Evolutionary conservation across 2,888 invertebrate species (phyloP).

Genomic region (Petrophora chlorosata): DNA sequence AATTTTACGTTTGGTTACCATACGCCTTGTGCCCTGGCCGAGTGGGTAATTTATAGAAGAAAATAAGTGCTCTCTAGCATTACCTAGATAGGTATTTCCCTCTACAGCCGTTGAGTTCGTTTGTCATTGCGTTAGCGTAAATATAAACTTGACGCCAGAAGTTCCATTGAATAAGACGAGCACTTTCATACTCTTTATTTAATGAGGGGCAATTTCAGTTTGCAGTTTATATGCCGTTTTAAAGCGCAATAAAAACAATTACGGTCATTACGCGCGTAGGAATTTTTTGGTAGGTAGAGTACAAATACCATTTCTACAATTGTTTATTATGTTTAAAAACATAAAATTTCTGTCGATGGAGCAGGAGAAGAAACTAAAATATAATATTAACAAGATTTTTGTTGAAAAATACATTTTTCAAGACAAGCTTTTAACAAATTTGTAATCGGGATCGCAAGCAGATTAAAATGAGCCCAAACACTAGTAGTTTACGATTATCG

Average conservation of each 20-base stretch:
- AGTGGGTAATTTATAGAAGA: constrained; percentile 49
- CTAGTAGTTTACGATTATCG: no score
- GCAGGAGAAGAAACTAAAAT: no score
- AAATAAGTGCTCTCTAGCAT: constrained; percentile 28
- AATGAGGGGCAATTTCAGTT: constrained; percentile 33
- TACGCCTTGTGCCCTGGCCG: constrained; percentile 56
- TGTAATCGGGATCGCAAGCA: no score
- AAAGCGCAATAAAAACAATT: constrained; percentile 13
- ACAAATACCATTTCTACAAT: background rate
- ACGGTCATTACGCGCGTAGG: background rate
- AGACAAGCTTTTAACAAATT: no score
- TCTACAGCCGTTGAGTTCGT: constrained; percentile 15
- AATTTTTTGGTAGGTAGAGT: background rate
- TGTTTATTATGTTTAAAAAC: no score
- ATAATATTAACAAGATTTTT: no score
- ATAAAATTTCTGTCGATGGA: no score
- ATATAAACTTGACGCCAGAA: constrained; percentile 24
- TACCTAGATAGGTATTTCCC: background rate
- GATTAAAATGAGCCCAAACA: no score
- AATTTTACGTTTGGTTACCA: constrained; percentile 78
- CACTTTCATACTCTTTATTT: constrained; percentile 21
- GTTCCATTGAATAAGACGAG: constrained; percentile 21
- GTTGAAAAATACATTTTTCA: no score
- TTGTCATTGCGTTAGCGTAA: constrained; percentile 18
- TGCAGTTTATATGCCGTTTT: constrained; percentile 33